Conservation (phyloP, 2,888 invertebrate genomes). For the Agonopterix alstromeriana region DNA sequence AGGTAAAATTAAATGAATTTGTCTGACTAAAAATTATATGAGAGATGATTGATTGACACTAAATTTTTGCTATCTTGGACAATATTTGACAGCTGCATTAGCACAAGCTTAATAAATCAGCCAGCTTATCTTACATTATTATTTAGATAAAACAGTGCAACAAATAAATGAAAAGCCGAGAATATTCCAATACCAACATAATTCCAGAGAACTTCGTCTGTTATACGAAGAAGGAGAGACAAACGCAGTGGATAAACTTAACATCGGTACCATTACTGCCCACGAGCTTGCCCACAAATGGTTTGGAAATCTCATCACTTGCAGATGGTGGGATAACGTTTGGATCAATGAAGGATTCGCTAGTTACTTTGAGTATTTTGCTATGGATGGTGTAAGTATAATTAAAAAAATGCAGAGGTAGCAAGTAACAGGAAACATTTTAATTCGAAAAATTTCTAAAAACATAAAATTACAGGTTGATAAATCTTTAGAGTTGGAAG, state of each 20-base stretch:
- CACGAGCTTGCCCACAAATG: conserved; percentile 84
- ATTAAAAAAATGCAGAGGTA: too few species aligned
- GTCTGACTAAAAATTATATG: too few species aligned
- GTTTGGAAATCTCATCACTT: conserved; percentile 86
- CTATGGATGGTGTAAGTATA: conserved; percentile 56
- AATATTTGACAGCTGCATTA: too few species aligned
- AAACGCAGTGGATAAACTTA: conserved; percentile 50
- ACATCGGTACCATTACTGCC: conserved; percentile 70
- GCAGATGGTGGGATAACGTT: conserved; percentile 83
- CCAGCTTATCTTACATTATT: too few species aligned
- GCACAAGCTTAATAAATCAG: too few species aligned
- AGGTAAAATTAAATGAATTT: too few species aligned
- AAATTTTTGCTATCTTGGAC: too few species aligned
- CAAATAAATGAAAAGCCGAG: too few species aligned
- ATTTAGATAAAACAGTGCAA: too few species aligned
- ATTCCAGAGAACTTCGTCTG: conserved; percentile 54
- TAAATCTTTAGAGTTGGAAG: conserved; percentile 72
- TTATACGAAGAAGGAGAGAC: conserved; percentile 59
- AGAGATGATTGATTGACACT: too few species aligned
- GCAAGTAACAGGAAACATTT: neutral
- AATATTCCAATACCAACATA: neutral
- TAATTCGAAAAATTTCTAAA: neutral
- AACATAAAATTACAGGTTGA: conserved; percentile 35
- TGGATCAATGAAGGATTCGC: conserved; percentile 89
- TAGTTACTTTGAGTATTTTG: conserved; percentile 81